Conservation (phyloP, 2,888 invertebrate genomes). For the Helobdella robusta region DNA sequence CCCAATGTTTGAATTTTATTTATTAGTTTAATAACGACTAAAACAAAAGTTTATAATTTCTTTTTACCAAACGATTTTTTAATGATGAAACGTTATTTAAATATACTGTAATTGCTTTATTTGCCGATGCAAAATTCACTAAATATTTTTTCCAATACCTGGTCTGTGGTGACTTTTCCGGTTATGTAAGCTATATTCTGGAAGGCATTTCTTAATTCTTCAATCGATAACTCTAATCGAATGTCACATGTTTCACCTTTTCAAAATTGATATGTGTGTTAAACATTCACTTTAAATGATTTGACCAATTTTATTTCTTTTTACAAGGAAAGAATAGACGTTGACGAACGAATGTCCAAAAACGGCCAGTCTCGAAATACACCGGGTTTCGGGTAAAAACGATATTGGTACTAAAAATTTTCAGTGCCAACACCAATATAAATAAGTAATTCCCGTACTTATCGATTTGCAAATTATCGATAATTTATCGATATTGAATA, state of each 20-base stretch:
- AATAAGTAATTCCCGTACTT: too few species aligned
- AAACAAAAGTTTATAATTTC: too few species aligned
- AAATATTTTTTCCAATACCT: conserved; percentile 72
- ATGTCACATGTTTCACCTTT: not conserved
- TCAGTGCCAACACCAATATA: too few species aligned
- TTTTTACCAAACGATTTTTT: too few species aligned
- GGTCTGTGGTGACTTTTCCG: conserved; percentile 65
- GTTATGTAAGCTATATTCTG: conserved; percentile 66
- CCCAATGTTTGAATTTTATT: too few species aligned
- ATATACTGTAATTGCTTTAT: conserved; percentile 46
- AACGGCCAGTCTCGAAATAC: too few species aligned
- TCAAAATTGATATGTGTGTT: not conserved
- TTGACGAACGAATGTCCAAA: not conserved
- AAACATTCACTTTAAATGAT: not conserved
- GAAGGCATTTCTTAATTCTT: conserved; percentile 60
- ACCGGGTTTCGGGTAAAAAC: too few species aligned
- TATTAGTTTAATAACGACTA: too few species aligned
- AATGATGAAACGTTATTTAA: not conserved
- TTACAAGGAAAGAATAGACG: not conserved
- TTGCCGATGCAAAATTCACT: conserved; percentile 80
- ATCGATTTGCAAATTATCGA: too few species aligned
- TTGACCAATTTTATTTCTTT: too few species aligned
- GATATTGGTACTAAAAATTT: too few species aligned
- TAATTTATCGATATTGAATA: too few species aligned
- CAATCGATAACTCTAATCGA: conserved; percentile 51